Evolutionary conservation across 2,888 invertebrate genomes (phyloP).

Genomic region (Hydrotaea diabolus): DNA sequence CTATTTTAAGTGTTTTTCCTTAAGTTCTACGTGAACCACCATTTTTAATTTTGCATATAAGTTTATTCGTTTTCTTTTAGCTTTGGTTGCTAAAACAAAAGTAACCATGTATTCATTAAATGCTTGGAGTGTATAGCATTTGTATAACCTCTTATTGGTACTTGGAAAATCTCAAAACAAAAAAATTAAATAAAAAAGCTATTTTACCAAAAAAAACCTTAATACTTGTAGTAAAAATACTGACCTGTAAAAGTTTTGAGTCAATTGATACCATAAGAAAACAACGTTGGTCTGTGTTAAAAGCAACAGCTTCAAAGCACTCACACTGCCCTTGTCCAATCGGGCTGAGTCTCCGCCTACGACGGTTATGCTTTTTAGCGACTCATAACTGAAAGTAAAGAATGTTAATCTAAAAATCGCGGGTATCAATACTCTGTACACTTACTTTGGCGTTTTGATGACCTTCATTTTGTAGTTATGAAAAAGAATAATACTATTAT

Average conservation of each 20-base stretch:
- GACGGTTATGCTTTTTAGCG: slow-evolving; percentile 75
- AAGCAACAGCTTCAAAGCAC: slow-evolving; percentile 76
- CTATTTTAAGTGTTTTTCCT: no score
- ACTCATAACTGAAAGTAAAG: slow-evolving; percentile 73
- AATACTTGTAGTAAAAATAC: no score
- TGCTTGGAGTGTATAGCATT: no score
- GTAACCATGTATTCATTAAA: no score
- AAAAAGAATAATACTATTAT: slow-evolving; percentile 74
- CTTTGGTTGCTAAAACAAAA: no score
- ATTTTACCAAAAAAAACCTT: no score
- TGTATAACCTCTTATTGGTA: no score
- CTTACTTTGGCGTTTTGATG: slow-evolving; percentile 78
- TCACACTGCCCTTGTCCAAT: slow-evolving; percentile 74
- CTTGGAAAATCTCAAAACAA: no score
- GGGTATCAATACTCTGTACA: slow-evolving; percentile 29
- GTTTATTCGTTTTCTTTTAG: no score
- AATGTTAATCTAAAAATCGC: neutral
- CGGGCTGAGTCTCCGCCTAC: slow-evolving; percentile 75
- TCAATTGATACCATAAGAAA: slow-evolving; percentile 79
- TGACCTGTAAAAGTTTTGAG: slow-evolving; percentile 79
- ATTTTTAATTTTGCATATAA: no score
- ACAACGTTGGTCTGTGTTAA: slow-evolving; percentile 78
- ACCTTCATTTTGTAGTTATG: slow-evolving; percentile 75
- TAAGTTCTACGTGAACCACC: no score
- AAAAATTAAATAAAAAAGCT: no score